These are phyloP conservation scores for Bufotes viridis DNA, from an alignment of 2,797 vertebrate genomes.

Conservation along the genomic window DNA sequence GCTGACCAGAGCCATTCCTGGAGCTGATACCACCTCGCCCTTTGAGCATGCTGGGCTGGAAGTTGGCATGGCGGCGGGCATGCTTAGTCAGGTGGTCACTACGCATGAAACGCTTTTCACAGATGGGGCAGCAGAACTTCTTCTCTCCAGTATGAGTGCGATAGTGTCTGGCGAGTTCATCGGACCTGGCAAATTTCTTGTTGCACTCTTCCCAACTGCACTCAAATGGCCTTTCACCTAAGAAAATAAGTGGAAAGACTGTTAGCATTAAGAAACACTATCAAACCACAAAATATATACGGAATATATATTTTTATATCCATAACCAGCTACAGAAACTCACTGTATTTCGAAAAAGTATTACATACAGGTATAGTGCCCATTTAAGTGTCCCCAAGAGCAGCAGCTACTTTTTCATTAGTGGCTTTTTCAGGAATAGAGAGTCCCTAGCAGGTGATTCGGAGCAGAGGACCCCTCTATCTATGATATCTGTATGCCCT, in stretches of 20 bases:
- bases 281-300: too few relatives aligned
- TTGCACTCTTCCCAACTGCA: conserved; percentile 95
- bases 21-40: conserved; percentile 78
- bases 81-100: conserved; percentile 98
- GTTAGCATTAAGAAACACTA: conserved; percentile 8
- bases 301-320: too few relatives aligned
- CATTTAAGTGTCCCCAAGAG: too few relatives aligned
- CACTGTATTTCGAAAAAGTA: too few relatives aligned
- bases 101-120: conserved; percentile 98
- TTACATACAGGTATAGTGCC: too few relatives aligned
- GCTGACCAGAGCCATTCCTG: conserved; percentile 89
- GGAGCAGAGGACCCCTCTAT: too few relatives aligned
- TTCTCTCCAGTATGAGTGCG: conserved; percentile 98
- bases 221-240: conserved; percentile 94
- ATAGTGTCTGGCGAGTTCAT: conserved; percentile 95
- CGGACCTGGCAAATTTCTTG: conserved; percentile 98
- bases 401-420: too few relatives aligned
- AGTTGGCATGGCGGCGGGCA: conserved; percentile 91
- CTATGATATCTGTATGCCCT: too few relatives aligned
- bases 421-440: too few relatives aligned
- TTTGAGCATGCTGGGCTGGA: conserved; percentile 94
- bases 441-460: too few relatives aligned
- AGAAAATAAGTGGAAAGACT: conserved; percentile 25
- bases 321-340: too few relatives aligned
- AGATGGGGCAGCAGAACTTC: conserved; percentile 94